A percentile compares a stretch with the other conserved stretches of the same genome.
These are phyloP conservation scores for Aythya baeri DNA, from an alignment of 2,113 vertebrate genomes.

Conservation along the genomic window DNA sequence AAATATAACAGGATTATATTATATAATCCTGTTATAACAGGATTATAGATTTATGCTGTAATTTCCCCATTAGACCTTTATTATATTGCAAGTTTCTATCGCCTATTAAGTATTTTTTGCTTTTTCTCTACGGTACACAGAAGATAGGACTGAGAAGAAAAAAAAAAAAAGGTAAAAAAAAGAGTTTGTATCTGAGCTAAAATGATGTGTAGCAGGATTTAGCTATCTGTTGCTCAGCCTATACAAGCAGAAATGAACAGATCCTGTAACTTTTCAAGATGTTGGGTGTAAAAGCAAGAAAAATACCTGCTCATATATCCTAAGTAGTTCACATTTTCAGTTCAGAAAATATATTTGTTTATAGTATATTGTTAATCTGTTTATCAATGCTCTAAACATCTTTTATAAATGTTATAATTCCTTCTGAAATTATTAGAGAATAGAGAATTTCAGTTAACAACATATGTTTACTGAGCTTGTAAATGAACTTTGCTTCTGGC, in stretches of 20 bases:
- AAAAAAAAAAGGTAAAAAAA: no score
- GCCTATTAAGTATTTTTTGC: rapidly evolving
- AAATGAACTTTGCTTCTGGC: neutral
- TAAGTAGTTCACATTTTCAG: neutral
- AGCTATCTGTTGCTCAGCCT: neutral
- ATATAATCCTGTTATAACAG: neutral
- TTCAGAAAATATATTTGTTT: neutral
- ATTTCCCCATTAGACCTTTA: neutral
- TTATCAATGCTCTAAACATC: neutral
- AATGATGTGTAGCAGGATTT: neutral
- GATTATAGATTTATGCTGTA: neutral
- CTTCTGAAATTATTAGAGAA: neutral
- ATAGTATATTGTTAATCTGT: neutral
- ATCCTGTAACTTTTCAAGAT: neutral
- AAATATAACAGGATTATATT: no score
- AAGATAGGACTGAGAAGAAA: neutral
- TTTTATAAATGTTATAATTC: neutral
- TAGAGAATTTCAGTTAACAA: neutral
- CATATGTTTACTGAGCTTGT: neutral
- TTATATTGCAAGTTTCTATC: neutral
- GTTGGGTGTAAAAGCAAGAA: neutral
- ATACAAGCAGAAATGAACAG: neutral
- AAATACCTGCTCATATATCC: neutral
- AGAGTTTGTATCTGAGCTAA: rapidly evolving
- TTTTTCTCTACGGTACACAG: neutral